Evolutionary conservation across 2,888 invertebrate species (phyloP), one percentile per base, ranked within the genome.

Genomic region (Ligdia adustata): DNA sequence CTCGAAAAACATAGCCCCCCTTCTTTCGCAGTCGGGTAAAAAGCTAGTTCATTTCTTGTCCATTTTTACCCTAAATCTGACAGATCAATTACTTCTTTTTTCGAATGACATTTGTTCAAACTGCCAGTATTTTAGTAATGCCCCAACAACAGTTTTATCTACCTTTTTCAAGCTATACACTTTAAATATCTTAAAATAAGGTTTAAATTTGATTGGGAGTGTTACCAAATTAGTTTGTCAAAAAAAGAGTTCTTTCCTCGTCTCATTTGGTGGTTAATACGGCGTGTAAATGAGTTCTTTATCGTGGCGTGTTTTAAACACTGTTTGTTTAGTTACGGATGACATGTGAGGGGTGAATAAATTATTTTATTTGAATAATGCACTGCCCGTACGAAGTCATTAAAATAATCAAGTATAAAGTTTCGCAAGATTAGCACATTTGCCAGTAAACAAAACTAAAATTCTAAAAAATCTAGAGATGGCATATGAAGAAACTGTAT

Each of bases 251-350:
- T 72, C 79, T 81, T 85, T 81, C 77, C 71, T 31, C 80, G 78
- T 79, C 69, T 75, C 79, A 85, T 89, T 88, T 82, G 79, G 80
- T 72, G 79, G 82, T 79, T 89, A 89, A 89, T 79, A 77, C 71
- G 66, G 71, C 89, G 88, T 87, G 77, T 84, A 89, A 90, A 90
- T 89, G 81, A 85, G 87, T 89, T 84, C 86, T 88, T 88, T 90
- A 87, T 85, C 82, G 73, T 62, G 65, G 71, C 74, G 72, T 75
- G 79, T 80, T 65, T 67, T 64, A 43, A 48, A 24, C 48, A 32
- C 34, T 80, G 79, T 86, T 83, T 83, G 76, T 80, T 71, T 80
- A 79, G 79, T 82, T 76, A 66, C 62, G 55, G 62, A 60, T 66
- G 66, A 69, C 62, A 53, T 57, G 62, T 7, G 29, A 12, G 71